phyloP scores from a whole-genome alignment of 2,888 invertebrate species.

The Nebria salina region DNA sequence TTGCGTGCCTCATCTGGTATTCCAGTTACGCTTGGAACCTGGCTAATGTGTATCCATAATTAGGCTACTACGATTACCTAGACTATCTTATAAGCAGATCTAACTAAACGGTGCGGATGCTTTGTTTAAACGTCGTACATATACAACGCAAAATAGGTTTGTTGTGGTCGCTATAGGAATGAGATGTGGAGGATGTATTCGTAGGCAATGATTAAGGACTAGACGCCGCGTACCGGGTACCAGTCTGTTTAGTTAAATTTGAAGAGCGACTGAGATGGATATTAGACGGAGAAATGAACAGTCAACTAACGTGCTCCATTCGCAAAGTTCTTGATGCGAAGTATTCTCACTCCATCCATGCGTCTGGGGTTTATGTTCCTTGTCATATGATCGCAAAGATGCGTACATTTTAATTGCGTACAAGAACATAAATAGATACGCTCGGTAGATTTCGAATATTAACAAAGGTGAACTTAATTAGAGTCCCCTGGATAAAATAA shows the following conservation, averaged over 20 bases:
- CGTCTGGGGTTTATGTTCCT: background rate
- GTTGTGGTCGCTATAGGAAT: background rate
- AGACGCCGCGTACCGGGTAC: background rate
- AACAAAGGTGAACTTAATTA: background rate
- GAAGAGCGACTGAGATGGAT: background rate
- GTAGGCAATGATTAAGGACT: background rate
- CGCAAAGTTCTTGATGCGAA: background rate
- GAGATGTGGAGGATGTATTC: background rate
- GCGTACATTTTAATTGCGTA: background rate
- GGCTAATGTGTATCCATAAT: background rate
- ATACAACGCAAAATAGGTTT: background rate
- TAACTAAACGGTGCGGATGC: background rate
- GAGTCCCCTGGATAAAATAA: no score
- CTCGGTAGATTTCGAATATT: background rate
- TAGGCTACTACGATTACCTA: background rate
- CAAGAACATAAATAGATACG: background rate
- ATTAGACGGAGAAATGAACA: background rate
- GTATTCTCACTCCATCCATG: background rate
- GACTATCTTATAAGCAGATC: background rate
- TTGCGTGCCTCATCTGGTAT: background rate
- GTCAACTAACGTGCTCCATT: background rate
- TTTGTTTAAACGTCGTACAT: background rate
- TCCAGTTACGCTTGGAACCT: background rate
- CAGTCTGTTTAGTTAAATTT: background rate
- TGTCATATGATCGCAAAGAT: background rate